These are phyloP conservation scores for Lophotriccus pileatus DNA, from an alignment of 2,797 vertebrate genomes.

Conservation along the genomic window DNA sequence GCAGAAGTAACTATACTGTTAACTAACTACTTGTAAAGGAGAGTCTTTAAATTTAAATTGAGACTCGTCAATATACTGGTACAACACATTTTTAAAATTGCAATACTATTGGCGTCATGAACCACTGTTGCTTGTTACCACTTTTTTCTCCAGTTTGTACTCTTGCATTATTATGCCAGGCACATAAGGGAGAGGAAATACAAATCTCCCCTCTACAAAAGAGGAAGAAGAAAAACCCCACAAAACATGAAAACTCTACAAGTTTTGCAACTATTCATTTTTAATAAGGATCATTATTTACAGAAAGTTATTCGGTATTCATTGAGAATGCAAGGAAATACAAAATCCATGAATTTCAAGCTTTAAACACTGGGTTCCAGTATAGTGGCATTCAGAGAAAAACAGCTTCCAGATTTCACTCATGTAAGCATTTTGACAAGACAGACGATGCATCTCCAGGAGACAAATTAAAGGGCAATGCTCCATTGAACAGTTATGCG, in stretches of 20 bases:
- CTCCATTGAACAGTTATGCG: neutral
- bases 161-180: constrained; percentile 29
- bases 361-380: neutral
- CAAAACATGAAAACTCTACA: neutral
- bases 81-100: neutral
- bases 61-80: neutral
- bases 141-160: neutral
- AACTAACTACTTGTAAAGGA: neutral
- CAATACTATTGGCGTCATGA: neutral
- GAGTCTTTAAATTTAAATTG: neutral
- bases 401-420: neutral
- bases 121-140: neutral
- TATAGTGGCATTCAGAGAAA: neutral
- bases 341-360: neutral
- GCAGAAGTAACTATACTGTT: neutral
- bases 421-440: constrained; percentile 1
- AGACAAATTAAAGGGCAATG: neutral
- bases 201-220: constrained; percentile 2
- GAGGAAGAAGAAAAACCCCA: neutral
- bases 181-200: constrained; percentile 33
- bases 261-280: constrained; percentile 18
- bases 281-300: neutral
- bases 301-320: neutral
- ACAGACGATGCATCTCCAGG: neutral
- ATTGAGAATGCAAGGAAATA: neutral